Base-by-base conservation (phyloP, 2,888 invertebrate species). In the Bhutanitis thaidina region DNA sequence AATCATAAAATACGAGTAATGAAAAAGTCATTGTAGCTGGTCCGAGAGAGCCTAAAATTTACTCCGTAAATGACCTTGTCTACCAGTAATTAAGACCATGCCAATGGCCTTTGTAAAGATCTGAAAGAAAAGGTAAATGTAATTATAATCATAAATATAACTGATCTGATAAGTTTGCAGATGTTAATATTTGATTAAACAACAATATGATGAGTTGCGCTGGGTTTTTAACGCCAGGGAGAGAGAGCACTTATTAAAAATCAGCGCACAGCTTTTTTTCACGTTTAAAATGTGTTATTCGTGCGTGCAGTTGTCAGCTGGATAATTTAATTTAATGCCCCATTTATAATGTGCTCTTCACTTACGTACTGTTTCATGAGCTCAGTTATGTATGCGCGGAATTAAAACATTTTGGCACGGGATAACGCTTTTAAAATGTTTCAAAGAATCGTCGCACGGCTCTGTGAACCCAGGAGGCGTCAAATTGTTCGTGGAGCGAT, bases 341-440 rank as follows among this genome's bases (percentile, higher is more conserved):
- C 58, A 60, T 70, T 69, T 65, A 68, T 66, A 71, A 61, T 68
- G 68, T 56, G 54, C 61, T 59, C 62, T 67, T 65, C 59, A 67
- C 55, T 69, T 76, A 75, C 35, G 41, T 34, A 38, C 30, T 32
- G 36, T 43, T 49, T 32, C 38, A 43, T 65, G 63, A 59, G 65
- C 59, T 61, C 55, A 63, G 69, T 68, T 71, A 70, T 69, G 61
- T 69, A 71, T 73, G 71, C 72, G 74, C 65, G 55, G 71, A 75
- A 78, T 80, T 78, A 80, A 77, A 76, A 74, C 69, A 74, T 80
- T 78, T 81, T 79, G 77, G 78, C 78, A 77, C 73, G 58, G 65
- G 60, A 68, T 67, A 68, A 67, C 58, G 73, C 64, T 72, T 79
- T 77, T 70, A 72, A 70, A 74, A 75, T 77, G 74, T 77, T 73